Base-by-base conservation (phyloP, 2,797 vertebrate genomes). In the Falco peregrinus region DNA sequence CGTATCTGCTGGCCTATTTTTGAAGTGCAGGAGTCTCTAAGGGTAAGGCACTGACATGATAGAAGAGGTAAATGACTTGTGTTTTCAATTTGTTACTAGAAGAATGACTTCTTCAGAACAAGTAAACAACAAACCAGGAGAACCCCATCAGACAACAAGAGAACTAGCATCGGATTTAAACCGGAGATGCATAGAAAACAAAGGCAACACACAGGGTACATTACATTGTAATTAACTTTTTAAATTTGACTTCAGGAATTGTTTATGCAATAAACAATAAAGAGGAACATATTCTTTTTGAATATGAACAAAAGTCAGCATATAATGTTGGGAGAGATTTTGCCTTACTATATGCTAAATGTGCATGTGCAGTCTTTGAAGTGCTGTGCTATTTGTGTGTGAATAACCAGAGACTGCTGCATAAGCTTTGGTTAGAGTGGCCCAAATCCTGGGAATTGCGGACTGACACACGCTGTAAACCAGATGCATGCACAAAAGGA, bases 1-100 rank as follows among this genome's bases (percentile, higher is more conserved):
- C 5, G 8, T 84, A 68, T 75, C 61, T 89, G 80, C 69, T 94
- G 92, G 90, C 92, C 90, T 93, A 88, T 67, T 94, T 94, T 84
- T 88, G 76, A 84, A 54, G 68, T 50, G 37, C 35, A 65, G n/a
- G 53, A 83, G 73, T 92, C 90, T 95, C 80, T 69, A 37, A 81
- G 80, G 94, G 33, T 69, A 59, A 69, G 50, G 24, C 8, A 18
- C 24, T 92, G 83, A 73, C 31, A 16, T 84, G 80, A 69, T 9
- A 78, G 65, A 75, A 47, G 73, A 90, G 59, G 60, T 60, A 87
- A 82, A 63, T 83, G 51, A 51, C 78, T 47, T 91, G 41, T 61
- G 35, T 50, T 90, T 87, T 87, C 73, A 47, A 0, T 81, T 64
- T 68, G 31, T 81, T 89, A 37, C 71, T 85, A 84, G 48, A 83